Conservation (phyloP, 35 echinoderm and acorn worm species). For the Lytechinus variegatus region DNA sequence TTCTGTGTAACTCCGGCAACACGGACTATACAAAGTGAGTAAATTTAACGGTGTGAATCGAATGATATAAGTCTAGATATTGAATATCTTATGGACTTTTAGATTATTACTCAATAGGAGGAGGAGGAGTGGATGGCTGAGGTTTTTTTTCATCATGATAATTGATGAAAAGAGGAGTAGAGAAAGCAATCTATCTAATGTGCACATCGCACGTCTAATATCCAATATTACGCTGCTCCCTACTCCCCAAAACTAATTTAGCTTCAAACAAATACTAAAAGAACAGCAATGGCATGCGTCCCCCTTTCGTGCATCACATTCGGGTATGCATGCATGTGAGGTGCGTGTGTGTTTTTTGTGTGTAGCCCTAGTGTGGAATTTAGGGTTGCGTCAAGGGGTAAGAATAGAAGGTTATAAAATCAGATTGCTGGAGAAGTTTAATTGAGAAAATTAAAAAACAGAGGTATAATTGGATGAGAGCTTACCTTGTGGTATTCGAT, state of each 20-base stretch:
- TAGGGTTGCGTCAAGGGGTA: not conserved
- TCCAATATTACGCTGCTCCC: conserved; percentile 46
- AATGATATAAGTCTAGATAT: conserved; percentile 47
- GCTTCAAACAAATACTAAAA: conserved; percentile 36
- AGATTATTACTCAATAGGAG: conserved; percentile 46
- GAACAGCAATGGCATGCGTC: not conserved
- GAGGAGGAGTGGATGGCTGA: not conserved
- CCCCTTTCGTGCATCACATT: not conserved
- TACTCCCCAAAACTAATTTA: conserved; percentile 51
- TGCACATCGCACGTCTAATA: conserved; percentile 50
- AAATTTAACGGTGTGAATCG: conserved; percentile 39
- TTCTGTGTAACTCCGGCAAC: not conserved
- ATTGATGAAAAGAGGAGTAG: conserved; percentile 50
- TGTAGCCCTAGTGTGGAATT: not conserved
- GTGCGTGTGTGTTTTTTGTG: conserved; percentile 27
- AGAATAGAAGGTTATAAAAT: conserved; percentile 46
- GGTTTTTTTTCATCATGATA: conserved; percentile 47
- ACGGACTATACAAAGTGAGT: conserved; percentile 5
- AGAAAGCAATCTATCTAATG: conserved; percentile 53
- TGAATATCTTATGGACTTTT: conserved; percentile 56
- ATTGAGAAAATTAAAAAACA: conserved; percentile 54
- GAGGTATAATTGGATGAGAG: conserved; percentile 35
- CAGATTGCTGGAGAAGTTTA: conserved; percentile 31
- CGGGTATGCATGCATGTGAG: conserved; percentile 20
- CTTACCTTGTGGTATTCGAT: conserved; percentile 22